Base-by-base conservation (phyloP, 2,797 vertebrate species). In the Erethizon dorsatum region DNA sequence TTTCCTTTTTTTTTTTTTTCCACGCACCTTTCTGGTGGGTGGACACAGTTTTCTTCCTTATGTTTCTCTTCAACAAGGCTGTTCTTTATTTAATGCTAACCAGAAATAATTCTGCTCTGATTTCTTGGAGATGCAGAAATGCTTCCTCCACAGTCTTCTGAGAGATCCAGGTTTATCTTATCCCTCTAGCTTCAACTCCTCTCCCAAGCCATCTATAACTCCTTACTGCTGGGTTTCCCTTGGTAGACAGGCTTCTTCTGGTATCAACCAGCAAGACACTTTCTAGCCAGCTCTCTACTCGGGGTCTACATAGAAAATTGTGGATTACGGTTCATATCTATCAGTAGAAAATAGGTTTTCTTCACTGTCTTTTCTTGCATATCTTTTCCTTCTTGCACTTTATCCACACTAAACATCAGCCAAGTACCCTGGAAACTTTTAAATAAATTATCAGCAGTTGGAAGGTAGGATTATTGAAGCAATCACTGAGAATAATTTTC, bases 401-500 rank as follows among this genome's bases (percentile, higher is more conserved):
- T 75, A 52, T 45, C 31, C 52, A 75, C 4, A 20, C 28, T 75
- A 28, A 71, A 2, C 20, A 82, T 82, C 24, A 88, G 18, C 57
- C n/a, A 20, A 91, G 5, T 59, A 67, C 15, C 41, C 5, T 79
- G n/a, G 33, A 83, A n/a, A 56, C 17, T 95, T 78, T 67, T 41
- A 63, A 91, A 71, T 91, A 89, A 90, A 79, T 94, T 86, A 80
- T 85, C 54, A 54, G 24, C 37, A 71, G 41, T 83, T 96, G 33
- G 13, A 33, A 5, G 41, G 28, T 18, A 56, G 17, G 47, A 89
- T 5, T 69, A 20, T 82, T 82, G 17, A 65, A n/a, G 33, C 3
- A 94, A 73, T 56, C 50, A 57, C 45, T 78, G 37, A 90, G 15
- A 85, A n/a, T 83, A 85, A 77, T 92, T 96, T 57, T 93, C 8